A percentile compares a stretch with the other conserved stretches of the same genome.
Conservation (phyloP, 2,797 vertebrate genomes). For the Eulemur albifrons region DNA sequence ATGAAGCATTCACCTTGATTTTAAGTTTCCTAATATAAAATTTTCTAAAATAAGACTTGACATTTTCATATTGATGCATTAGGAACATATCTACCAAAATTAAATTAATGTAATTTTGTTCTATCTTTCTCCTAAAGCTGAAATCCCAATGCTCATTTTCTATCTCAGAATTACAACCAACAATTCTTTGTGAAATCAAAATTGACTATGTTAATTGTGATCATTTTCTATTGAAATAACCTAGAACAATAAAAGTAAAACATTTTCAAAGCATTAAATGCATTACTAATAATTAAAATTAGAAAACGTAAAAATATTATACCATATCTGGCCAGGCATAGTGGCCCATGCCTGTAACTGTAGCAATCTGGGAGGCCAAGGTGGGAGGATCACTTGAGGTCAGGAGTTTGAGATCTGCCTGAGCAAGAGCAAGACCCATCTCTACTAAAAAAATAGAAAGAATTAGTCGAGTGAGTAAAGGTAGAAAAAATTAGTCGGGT, state of each 20-base stretch:
- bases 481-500: too few relatives aligned
- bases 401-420: too few relatives aligned
- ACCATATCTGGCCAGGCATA: background rate
- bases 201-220: background rate
- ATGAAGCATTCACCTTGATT: background rate
- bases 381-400: too few relatives aligned
- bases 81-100: background rate
- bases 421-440: too few relatives aligned
- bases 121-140: background rate
- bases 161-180: background rate
- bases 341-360: too few relatives aligned
- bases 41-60: background rate
- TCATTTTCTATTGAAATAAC: background rate
- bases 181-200: background rate
- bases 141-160: background rate
- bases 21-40: background rate
- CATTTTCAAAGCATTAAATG: background rate
- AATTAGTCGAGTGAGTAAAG: too few relatives aligned
- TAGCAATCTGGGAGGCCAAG: too few relatives aligned
- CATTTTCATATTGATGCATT: background rate
- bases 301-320: background rate
- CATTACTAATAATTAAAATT: background rate
- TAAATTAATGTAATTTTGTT: background rate
- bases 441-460: too few relatives aligned
- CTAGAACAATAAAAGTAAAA: background rate